phyloP scores from a whole-genome alignment of 2,888 invertebrate genomes.

The Drosophila fungiperda region DNA sequence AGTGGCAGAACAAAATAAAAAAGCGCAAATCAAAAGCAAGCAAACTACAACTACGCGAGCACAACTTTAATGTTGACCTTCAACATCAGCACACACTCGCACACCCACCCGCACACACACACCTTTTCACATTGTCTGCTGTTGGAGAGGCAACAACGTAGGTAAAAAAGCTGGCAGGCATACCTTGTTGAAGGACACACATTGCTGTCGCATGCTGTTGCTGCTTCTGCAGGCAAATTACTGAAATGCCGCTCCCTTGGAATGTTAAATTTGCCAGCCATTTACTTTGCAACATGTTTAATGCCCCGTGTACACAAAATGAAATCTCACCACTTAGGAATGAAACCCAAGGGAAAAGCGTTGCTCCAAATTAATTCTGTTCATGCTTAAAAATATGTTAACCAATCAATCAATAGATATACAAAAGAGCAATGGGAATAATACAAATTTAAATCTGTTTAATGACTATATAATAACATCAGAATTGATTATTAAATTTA shows the following conservation, averaged over 20 bases:
- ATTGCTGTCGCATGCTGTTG: constrained; percentile 23
- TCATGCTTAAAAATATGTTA: too few species aligned
- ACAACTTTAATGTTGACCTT: constrained; percentile 70
- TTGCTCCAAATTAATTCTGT: not conserved
- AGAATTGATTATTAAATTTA: not conserved
- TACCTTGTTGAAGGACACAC: constrained; percentile 13
- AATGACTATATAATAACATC: not conserved
- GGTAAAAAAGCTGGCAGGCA: constrained; percentile 22
- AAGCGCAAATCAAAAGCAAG: constrained; percentile 70
- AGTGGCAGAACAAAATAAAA: constrained; percentile 17
- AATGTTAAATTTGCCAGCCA: constrained; percentile 53
- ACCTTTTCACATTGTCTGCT: constrained; percentile 51
- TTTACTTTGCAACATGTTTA: constrained; percentile 21
- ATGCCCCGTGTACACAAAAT: constrained; percentile 7
- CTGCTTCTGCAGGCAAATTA: constrained; percentile 47
- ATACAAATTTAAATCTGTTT: not conserved
- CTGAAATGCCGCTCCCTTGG: constrained; percentile 39
- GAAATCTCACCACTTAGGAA: constrained; percentile 9
- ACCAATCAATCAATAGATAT: not conserved
- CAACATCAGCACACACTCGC: constrained; percentile 42
- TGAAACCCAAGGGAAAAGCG: not conserved
- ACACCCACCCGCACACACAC: constrained; percentile 9
- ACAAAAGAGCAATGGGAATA: not conserved
- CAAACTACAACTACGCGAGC: constrained; percentile 35
- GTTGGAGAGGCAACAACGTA: constrained; percentile 28